Percentiles rank a stretch among this genome's conserved stretches.
These are phyloP conservation scores for Agrochola litura DNA, from an alignment of 2,888 invertebrate genomes.

Conservation along the genomic window DNA sequence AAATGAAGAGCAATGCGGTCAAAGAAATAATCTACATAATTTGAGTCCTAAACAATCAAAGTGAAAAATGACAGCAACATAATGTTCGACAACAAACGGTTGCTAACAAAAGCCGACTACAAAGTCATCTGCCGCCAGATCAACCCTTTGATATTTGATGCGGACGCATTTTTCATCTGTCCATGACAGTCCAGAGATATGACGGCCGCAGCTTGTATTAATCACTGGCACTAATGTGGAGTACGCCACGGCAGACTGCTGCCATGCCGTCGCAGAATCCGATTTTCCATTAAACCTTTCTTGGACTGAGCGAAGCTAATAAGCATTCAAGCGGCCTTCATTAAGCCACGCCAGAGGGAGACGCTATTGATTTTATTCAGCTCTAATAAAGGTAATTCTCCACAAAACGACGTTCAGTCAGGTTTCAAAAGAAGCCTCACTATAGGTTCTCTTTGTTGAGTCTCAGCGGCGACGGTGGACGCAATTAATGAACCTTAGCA, in stretches of 20 bases:
- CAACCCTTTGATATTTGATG: conserved; percentile 69
- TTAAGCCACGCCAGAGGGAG: conserved; percentile 79
- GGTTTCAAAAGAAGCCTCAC: conserved; percentile 79
- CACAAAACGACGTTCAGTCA: conserved; percentile 75
- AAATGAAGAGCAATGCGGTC: conserved; percentile 24
- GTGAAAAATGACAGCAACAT: conserved; percentile 49
- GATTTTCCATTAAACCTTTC: conserved; percentile 79
- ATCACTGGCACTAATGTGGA: conserved; percentile 75
- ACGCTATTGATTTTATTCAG: conserved; percentile 85
- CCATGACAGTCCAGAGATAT: conserved; percentile 65
- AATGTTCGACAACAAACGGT: conserved; percentile 53
- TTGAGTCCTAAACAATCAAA: conserved; percentile 44
- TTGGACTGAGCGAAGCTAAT: conserved; percentile 81
- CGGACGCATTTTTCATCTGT: conserved; percentile 66
- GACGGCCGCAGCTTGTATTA: conserved; percentile 68
- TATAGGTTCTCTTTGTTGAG: conserved; percentile 78
- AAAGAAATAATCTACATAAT: conserved; percentile 43
- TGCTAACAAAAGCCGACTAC: conserved; percentile 62
- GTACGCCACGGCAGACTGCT: conserved; percentile 75
- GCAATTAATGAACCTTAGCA: conserved; percentile 76
- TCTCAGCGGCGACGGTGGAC: conserved; percentile 55
- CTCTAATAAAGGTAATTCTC: conserved; percentile 83
- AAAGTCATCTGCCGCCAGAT: conserved; percentile 59
- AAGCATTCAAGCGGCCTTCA: conserved; percentile 84
- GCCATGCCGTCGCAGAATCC: conserved; percentile 77